Base-by-base conservation (phyloP, 2,888 invertebrate genomes). In the Athalia circularis region DNA sequence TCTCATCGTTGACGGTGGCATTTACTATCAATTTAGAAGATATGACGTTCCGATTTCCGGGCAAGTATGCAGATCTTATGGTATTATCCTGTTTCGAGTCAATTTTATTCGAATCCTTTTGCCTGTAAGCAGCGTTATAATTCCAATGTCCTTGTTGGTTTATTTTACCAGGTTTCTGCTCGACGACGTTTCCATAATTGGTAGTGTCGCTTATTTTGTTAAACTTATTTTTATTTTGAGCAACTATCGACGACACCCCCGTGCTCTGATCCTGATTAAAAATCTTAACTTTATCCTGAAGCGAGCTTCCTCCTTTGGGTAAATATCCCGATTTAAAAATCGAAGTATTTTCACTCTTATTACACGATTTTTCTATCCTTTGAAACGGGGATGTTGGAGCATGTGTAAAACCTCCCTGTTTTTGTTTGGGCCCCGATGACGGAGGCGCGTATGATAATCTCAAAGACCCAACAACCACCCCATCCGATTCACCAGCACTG, bases 341-440 rank as follows among this genome's bases (percentile, higher is more conserved):
- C 29, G 75, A 75, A 15, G 75, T 52, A 50, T 67, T 72, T 77
- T 83, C 77, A 80, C 68, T 79, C 3, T 43, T 29, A 48, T 45
- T 74, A 48, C 52, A 70, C 0, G 72, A n/a, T 50, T 81, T 82
- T 15, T 88, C 87, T 43, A 90, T 89, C 61, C 85, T 89, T 3
- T 85, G 87, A 65, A 90, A 90, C 4, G 87, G 88, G 11, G 90
- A 90, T 0, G 87, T 87, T 0, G 88, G 87, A 0, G 90, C 90
- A 79, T 90, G 90, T 1, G 85, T 85, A 78, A 90, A 90, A 11
- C 87, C 87, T 3, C 80, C 62, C 5, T 75, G 57, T 64, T 4
- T 77, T 47, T 45, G 62, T 3, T 77, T 81, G 9, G 77, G 77
- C 2, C 0, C 29, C 29, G 29, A 29, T 3, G 77, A 50, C 11